Evolutionary conservation across 2,888 invertebrate species (phyloP).

Genomic region (Morpho deidamia): DNA sequence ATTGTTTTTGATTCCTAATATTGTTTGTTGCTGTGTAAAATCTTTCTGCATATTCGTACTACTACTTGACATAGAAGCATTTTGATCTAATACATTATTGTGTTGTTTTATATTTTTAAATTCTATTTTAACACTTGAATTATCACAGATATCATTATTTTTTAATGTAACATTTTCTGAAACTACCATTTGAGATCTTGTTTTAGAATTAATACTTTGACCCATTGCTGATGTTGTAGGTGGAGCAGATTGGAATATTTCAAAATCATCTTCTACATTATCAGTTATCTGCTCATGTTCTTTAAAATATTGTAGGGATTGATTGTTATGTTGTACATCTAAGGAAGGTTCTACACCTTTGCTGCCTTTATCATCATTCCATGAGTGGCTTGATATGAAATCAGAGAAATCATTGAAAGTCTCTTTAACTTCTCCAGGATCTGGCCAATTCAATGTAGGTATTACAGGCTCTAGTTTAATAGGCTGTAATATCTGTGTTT

Average conservation of each 20-base stretch:
- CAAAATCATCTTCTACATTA: conserved; percentile 57
- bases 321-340: conserved; percentile 4
- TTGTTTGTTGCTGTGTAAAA: not conserved
- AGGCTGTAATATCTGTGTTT: conserved; percentile 61
- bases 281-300: conserved; percentile 8
- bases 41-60: conserved; percentile 1
- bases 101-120: not conserved
- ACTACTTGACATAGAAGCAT: conserved; percentile 1
- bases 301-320: conserved; percentile 5
- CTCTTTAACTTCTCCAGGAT: conserved; percentile 68
- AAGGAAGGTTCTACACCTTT: not conserved
- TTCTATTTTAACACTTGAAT: not conserved
- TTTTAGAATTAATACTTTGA: conserved; percentile 11
- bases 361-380: conserved; percentile 34
- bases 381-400: conserved; percentile 49
- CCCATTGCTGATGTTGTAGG: conserved; percentile 28
- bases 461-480: conserved; percentile 59
- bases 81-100: conserved; percentile 5
- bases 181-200: conserved; percentile 1
- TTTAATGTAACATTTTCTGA: not conserved
- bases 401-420: conserved; percentile 67
- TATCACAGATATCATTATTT: conserved; percentile 2
- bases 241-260: conserved; percentile 67
- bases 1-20: conserved; percentile 34
- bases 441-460: conserved; percentile 72